A percentile compares a stretch with the other conserved stretches of the same genome.
These are phyloP conservation scores for Gorsachius magnificus DNA, from an alignment of 2,797 vertebrate genomes.

Conservation along the genomic window DNA sequence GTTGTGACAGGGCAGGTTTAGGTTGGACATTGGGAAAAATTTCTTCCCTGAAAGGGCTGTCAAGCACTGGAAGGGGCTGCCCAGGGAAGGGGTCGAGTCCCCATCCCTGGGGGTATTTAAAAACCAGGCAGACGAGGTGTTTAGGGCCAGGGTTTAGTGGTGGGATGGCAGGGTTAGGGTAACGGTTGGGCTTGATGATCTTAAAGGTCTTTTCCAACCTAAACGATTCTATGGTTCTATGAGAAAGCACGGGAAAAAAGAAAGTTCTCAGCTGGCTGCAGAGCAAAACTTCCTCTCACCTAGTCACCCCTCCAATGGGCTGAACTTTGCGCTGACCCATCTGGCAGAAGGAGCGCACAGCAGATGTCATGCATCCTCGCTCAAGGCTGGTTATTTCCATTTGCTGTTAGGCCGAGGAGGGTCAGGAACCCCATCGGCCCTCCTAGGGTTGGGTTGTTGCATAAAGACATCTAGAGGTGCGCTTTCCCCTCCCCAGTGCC, in stretches of 20 bases:
- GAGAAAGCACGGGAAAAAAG: too few relatives aligned
- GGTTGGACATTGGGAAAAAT: neutral
- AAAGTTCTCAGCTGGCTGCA: neutral
- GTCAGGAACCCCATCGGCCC: fast-evolving
- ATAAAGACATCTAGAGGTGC: neutral
- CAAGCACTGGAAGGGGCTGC: neutral
- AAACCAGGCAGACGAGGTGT: fast-evolving
- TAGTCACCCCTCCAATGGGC: neutral
- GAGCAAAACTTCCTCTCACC: neutral
- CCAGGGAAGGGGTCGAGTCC: neutral
- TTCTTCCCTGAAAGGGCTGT: neutral
- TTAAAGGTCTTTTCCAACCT: neutral
- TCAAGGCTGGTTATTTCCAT: neutral
- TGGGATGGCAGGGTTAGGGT: neutral
- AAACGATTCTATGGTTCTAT: neutral
- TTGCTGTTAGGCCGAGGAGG: neutral
- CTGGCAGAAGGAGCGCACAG: neutral
- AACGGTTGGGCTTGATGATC: neutral
- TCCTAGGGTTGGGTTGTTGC: neutral
- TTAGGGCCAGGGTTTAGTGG: neutral
- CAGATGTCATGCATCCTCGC: neutral
- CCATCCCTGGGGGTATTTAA: neutral
- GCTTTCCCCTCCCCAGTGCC: neutral
- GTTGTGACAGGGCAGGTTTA: neutral
- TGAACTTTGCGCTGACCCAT: neutral